Percentiles rank a stretch among this genome's conserved stretches.
These are phyloP conservation scores for Brachypalpus laphriformis DNA, from an alignment of 2,888 invertebrate species.

Conservation along the genomic window DNA sequence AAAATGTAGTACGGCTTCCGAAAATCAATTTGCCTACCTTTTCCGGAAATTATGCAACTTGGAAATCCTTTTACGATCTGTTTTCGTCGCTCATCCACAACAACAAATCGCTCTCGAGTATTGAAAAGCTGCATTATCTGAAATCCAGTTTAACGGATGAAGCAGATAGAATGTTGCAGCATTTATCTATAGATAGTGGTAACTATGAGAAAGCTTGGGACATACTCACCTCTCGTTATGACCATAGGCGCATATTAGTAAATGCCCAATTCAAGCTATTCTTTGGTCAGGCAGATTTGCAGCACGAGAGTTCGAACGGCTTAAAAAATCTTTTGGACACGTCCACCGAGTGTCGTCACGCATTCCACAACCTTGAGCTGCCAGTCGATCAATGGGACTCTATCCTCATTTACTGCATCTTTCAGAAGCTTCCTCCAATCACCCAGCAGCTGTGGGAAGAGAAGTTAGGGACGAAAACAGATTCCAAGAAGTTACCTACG, in stretches of 20 bases:
- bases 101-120: no score
- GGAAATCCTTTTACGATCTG: no score
- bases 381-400: not conserved
- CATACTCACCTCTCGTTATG: not conserved
- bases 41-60: no score
- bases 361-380: not conserved
- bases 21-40: no score
- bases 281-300: not conserved
- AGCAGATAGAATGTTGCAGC: not conserved
- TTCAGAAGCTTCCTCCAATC: not conserved
- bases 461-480: not conserved
- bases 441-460: not conserved
- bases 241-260: not conserved
- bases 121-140: not conserved
- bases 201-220: not conserved
- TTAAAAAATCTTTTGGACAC: not conserved
- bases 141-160: not conserved
- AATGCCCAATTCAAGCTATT: not conserved
- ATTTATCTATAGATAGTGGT: not conserved
- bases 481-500: not conserved
- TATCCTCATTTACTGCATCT: not conserved
- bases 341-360: not conserved
- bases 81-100: no score
- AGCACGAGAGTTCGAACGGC: not conserved
- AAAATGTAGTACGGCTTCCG: no score